A percentile compares a stretch with the other conserved stretches of the same genome.
phyloP scores from a whole-genome alignment of 2,113 vertebrate species.

The Oryctolagus cuniculus region DNA sequence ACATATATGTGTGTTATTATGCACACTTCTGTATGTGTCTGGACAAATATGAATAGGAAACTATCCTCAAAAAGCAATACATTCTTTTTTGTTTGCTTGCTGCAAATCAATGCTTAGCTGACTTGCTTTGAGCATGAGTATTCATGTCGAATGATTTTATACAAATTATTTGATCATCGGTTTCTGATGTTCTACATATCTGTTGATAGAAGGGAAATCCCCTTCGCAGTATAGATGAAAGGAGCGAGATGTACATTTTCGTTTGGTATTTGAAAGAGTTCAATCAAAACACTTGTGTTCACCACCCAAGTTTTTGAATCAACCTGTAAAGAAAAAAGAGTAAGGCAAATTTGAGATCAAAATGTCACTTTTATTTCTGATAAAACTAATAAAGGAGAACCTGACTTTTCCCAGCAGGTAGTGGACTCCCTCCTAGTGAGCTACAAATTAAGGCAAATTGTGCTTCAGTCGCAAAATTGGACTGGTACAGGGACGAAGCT shows the following conservation, averaged over 20 bases:
- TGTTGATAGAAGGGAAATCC: background rate
- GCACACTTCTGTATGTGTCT: background rate
- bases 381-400: background rate
- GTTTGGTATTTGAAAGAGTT: background rate
- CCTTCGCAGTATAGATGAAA: background rate
- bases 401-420: background rate
- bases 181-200: background rate
- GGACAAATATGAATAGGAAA: background rate
- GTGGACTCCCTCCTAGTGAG: background rate
- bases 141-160: background rate
- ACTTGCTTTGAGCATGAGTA: background rate
- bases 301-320: background rate
- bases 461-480: background rate
- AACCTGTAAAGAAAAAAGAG: background rate
- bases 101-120: background rate
- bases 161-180: background rate
- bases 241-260: background rate
- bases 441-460: background rate
- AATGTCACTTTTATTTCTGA: background rate
- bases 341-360: background rate
- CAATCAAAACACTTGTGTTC: background rate
- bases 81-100: background rate
- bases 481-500: background rate
- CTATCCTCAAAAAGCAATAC: background rate
- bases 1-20: background rate